These are phyloP conservation scores for Falco columbarius DNA, from an alignment of 2,797 vertebrate species.

Conservation along the genomic window DNA sequence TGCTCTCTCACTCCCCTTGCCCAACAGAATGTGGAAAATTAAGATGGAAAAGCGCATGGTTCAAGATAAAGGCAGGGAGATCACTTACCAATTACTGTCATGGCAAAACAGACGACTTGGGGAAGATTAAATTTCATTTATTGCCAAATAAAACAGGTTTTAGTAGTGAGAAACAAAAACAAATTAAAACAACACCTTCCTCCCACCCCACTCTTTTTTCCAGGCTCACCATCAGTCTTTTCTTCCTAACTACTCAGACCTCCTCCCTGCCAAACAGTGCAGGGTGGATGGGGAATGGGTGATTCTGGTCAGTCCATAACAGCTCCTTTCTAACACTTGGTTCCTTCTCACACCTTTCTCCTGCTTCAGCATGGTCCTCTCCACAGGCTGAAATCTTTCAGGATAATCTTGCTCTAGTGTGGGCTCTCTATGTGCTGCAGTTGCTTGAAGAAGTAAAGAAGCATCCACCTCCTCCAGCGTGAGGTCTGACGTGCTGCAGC, in stretches of 20 bases:
- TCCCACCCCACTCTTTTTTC: not conserved
- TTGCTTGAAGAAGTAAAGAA: not conserved
- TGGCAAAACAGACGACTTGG: not conserved
- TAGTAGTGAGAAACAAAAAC: not conserved
- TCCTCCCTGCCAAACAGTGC: not conserved
- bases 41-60: not conserved
- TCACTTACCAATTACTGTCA: not conserved
- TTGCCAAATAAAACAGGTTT: not conserved
- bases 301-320: not conserved
- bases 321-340: not conserved
- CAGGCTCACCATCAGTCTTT: not conserved
- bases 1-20: not conserved
- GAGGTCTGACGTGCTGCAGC: not conserved
- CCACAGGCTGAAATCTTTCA: not conserved
- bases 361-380: not conserved
- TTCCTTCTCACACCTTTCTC: not conserved
- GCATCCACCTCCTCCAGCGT: accelerated
- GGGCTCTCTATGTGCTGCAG: not conserved
- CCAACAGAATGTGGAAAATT: not conserved
- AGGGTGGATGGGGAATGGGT: not conserved
- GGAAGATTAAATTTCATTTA: not conserved
- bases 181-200: not conserved
- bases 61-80: not conserved
- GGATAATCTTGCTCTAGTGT: not conserved
- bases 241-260: not conserved